These are phyloP conservation scores for Diuraphis noxia DNA, from an alignment of 1,140 invertebrate species.

Conservation along the genomic window DNA sequence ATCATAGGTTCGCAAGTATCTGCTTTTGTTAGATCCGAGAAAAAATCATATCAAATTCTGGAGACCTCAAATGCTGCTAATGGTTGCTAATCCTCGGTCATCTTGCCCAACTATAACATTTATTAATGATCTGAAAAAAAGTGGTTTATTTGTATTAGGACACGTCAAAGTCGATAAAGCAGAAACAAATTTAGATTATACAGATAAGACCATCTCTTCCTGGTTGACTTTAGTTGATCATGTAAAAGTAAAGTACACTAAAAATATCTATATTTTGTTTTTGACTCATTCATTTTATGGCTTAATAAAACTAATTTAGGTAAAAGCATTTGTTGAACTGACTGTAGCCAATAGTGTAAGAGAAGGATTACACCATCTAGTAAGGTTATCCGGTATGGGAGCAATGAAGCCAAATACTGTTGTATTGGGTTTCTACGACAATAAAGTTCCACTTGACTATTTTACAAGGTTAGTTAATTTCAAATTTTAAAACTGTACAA, in stretches of 20 bases:
- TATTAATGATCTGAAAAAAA: slow-evolving; percentile 98
- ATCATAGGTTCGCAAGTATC: slow-evolving; percentile 86
- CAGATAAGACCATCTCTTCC: slow-evolving; percentile 73
- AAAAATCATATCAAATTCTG: slow-evolving; percentile 99
- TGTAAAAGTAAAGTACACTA: slow-evolving; percentile 68
- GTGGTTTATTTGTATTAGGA: slow-evolving; percentile 92
- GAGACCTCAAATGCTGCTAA: slow-evolving; percentile 93
- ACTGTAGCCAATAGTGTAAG: slow-evolving; percentile 83
- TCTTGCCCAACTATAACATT: slow-evolving; percentile 92
- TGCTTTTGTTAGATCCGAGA: slow-evolving; percentile 90
- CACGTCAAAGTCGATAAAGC: slow-evolving; percentile 78
- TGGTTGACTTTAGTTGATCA: slow-evolving; percentile 89
- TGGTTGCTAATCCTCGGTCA: slow-evolving; percentile 90
- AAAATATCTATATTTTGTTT: not conserved
- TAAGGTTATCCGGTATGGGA: slow-evolving; percentile 89
- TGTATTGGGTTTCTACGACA: slow-evolving; percentile 85
- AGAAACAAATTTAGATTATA: slow-evolving; percentile 62
- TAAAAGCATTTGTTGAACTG: slow-evolving; percentile 97
- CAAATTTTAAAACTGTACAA: not conserved
- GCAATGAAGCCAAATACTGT: slow-evolving; percentile 99
- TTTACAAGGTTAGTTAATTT: slow-evolving; percentile 61
- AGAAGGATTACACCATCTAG: slow-evolving; percentile 89
- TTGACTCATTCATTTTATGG: not conserved
- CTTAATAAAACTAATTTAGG: slow-evolving; percentile 60
- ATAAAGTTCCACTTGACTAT: slow-evolving; percentile 74